Conservation (phyloP, 2,113 vertebrate species). For the Merops nubicus region DNA sequence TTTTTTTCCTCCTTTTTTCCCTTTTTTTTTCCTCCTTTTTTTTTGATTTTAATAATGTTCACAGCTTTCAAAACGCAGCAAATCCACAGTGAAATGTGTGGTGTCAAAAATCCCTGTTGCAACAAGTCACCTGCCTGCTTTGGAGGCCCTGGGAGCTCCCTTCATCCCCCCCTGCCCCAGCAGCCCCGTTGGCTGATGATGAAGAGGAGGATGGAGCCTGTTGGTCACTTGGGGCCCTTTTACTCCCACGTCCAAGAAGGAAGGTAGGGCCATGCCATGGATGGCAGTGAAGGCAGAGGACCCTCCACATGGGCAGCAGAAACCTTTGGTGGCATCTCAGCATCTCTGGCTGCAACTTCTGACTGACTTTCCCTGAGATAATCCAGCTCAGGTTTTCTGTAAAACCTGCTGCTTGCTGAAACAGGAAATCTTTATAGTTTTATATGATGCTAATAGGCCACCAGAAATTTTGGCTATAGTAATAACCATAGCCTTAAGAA, state of each 20-base stretch:
- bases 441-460: slow-evolving; percentile 35
- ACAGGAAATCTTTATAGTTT: slow-evolving; percentile 53
- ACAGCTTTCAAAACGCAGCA: slow-evolving; percentile 30
- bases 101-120: background rate
- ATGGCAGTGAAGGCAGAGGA: background rate
- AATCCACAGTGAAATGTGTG: background rate
- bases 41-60: background rate
- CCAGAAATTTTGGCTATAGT: slow-evolving; percentile 3
- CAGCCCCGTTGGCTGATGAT: rapidly evolving
- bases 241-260: background rate
- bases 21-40: background rate
- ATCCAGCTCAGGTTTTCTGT: slow-evolving; percentile 35
- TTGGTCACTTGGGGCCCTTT: rapidly evolving
- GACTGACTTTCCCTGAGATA: background rate
- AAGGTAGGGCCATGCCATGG: rapidly evolving
- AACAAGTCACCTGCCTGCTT: background rate
- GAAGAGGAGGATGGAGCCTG: background rate
- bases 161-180: background rate
- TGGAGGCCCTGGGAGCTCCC: background rate
- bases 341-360: background rate
- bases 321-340: background rate
- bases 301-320: rapidly evolving
- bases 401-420: background rate
- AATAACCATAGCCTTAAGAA: background rate
- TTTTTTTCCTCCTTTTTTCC: background rate